Evolutionary conservation across 2,113 vertebrate genomes (phyloP), one percentile per base, ranked within the genome.

Genomic region (Lophura nycthemera): DNA sequence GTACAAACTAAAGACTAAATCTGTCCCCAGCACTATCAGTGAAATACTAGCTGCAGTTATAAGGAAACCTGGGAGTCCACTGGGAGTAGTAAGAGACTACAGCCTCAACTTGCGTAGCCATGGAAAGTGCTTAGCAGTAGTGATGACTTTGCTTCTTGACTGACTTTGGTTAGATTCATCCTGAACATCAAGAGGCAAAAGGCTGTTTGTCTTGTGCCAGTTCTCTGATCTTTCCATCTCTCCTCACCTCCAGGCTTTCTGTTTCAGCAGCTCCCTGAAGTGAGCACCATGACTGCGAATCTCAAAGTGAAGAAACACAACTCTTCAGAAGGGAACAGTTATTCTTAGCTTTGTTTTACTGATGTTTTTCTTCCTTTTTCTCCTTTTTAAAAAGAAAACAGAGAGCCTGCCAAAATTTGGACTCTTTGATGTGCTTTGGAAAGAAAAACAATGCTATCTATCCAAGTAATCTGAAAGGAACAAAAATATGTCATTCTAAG

Each of bases 361-460:
- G 77, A 89, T 94, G 91, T 96, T 95, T 95, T 95, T 77, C 83
- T 96, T 96, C 92, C 86, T 80, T 84, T 61, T 52, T 11, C 22
- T 19, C 21, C 20, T 50, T 66, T 65, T 77, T 67, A 8, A 29
- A 94, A 94, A 91, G 88, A 95, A 95, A 96, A 97, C 89, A 96
- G 59, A 91, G 90, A 88, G 88, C 79, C 85, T 96, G 93, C 94
- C 96, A 96, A 94, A 88, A 88, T 81, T 83, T 94, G 54, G 61
- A 63, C 66, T 95, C 90, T 96, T 97, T 95, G 95, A 96, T 97
- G 94, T 97, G 61, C 95, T 95, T 91, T 96, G 96, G 96, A 95
- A 97, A 95, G 91, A 88, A 96, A 93, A 97, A 96, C 93, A 95
- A 93, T 95, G 90, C 86, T 92, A 91, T 95, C 94, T 95, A 38